Conservation (phyloP, 2,113 vertebrate species). For the Psilopogon haemacephalus region DNA sequence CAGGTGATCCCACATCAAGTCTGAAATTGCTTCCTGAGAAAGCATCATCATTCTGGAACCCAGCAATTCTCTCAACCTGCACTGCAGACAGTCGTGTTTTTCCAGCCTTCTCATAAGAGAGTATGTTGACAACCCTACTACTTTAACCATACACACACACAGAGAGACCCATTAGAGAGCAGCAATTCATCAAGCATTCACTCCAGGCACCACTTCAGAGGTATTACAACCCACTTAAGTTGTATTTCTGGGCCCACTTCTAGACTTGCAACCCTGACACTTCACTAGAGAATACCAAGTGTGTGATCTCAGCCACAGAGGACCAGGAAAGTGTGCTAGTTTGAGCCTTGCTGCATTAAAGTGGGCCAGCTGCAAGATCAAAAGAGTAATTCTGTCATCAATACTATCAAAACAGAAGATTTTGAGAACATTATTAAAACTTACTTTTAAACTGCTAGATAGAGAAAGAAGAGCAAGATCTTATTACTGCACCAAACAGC, state of each 20-base stretch:
- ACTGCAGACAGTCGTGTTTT: background rate
- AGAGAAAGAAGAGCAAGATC: background rate
- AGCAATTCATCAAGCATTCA: background rate
- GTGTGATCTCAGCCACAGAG: conserved; percentile 43
- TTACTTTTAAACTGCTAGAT: background rate
- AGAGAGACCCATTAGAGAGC: background rate
- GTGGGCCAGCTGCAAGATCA: conserved; percentile 53
- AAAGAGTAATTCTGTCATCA: conserved; percentile 44
- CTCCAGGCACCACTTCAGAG: background rate
- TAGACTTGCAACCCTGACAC: background rate
- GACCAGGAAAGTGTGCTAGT: background rate
- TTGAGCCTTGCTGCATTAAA: conserved; percentile 11
- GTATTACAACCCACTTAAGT: background rate
- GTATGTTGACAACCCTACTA: background rate
- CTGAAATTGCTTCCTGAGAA: background rate
- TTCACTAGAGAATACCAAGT: background rate
- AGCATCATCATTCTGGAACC: background rate
- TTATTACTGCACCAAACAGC: background rate
- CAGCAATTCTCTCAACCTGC: background rate
- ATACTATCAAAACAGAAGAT: background rate
- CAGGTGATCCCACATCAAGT: background rate
- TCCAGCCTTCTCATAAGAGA: background rate
- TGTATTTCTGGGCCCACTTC: conserved; percentile 5
- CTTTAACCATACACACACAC: background rate
- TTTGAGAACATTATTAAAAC: conserved; percentile 28